Percentiles rank a stretch among this genome's conserved stretches.
Evolutionary conservation across 1,140 invertebrate genomes (phyloP).

Genomic region (Anagrus nilaparvatae): DNA sequence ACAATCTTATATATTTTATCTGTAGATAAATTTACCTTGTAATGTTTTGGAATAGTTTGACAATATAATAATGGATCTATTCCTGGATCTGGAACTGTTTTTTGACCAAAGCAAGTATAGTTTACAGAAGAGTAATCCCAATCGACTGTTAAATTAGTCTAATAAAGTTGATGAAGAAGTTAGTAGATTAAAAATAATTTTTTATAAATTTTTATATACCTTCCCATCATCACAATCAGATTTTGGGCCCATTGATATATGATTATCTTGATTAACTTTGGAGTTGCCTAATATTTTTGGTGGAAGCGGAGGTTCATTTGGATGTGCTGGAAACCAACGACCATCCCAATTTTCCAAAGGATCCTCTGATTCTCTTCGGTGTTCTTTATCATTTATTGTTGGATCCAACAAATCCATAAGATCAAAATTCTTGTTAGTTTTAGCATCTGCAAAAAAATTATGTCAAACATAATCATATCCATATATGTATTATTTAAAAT

Average conservation of each 20-base stretch:
- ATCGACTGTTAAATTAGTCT: constrained; percentile 61
- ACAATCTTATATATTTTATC: too few species aligned
- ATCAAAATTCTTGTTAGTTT: constrained; percentile 14
- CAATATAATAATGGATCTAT: constrained; percentile 45
- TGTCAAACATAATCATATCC: too few species aligned
- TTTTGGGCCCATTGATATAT: constrained; percentile 47
- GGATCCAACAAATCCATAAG: constrained; percentile 12
- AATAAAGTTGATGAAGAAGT: constrained; percentile 19
- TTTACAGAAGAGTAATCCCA: constrained; percentile 56
- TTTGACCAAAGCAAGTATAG: constrained; percentile 54
- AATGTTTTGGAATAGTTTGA: constrained; percentile 49
- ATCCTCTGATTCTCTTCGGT: constrained; percentile 18
- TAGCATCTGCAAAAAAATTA: constrained; percentile 13
- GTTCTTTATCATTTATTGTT: constrained; percentile 5
- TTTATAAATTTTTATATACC: constrained; percentile 35
- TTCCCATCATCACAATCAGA: constrained; percentile 58
- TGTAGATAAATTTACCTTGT: constrained; percentile 48
- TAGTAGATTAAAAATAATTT: constrained; percentile 8
- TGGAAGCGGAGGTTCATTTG: constrained; percentile 26
- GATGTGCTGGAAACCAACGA: constrained; percentile 33
- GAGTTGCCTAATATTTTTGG: constrained; percentile 24
- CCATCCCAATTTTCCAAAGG: constrained; percentile 30
- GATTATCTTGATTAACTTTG: neutral
- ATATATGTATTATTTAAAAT: too few species aligned
- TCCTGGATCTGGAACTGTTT: constrained; percentile 38